phyloP scores from a whole-genome alignment of 2,797 vertebrate species.

The Hapalemur alaotrensis region DNA sequence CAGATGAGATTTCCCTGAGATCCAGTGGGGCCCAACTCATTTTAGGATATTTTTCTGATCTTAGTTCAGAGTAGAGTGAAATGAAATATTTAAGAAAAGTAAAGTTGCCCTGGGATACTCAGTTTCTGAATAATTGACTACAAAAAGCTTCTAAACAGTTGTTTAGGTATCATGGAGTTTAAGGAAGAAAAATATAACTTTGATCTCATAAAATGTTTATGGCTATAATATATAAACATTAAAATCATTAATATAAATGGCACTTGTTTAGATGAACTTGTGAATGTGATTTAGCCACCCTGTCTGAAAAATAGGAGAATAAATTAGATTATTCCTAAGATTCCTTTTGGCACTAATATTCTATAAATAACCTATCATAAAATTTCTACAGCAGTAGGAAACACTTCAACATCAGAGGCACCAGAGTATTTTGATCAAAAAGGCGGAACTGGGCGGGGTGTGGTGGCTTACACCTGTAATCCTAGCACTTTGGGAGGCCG shows the following conservation, averaged over 20 bases:
- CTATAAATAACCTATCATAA: background rate
- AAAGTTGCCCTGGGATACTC: background rate
- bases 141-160: background rate
- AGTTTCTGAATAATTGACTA: background rate
- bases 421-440: background rate
- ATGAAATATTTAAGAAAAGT: background rate
- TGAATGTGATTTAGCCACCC: background rate
- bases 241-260: background rate
- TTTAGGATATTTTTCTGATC: background rate
- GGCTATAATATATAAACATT: background rate
- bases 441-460: background rate
- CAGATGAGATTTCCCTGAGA: background rate
- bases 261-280: background rate
- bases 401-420: background rate
- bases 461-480: no score
- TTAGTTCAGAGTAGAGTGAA: background rate
- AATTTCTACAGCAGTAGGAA: background rate
- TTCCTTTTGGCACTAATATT: background rate
- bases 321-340: background rate
- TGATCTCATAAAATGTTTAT: background rate
- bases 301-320: background rate
- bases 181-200: background rate
- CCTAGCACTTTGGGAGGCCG: no score
- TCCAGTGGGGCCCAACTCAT: background rate
- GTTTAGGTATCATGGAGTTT: background rate